Evolutionary conservation across 2,113 vertebrate species (phyloP).

Genomic region (Bubalus kerabau): DNA sequence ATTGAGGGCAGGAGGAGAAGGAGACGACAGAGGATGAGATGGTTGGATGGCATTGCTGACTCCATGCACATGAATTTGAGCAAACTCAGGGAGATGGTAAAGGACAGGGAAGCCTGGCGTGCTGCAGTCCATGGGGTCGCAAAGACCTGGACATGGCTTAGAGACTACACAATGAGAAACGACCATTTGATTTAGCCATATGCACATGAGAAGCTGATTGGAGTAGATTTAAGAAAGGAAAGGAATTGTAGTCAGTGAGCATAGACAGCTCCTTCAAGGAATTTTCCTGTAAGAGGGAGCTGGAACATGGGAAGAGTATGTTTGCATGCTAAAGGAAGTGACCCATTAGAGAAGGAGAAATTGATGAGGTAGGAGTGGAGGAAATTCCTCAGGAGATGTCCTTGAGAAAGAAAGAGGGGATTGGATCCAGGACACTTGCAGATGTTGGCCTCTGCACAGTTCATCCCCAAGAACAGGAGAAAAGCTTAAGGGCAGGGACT

Average conservation of each 20-base stretch:
- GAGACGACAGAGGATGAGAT: accelerated
- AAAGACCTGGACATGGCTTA: background rate
- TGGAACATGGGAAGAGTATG: background rate
- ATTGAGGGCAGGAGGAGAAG: background rate
- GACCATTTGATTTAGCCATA: background rate
- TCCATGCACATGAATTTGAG: background rate
- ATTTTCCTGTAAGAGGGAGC: background rate
- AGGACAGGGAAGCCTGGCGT: background rate
- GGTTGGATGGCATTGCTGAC: background rate
- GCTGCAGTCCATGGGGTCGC: background rate
- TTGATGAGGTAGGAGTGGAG: background rate
- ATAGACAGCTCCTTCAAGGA: background rate
- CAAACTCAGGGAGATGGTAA: background rate
- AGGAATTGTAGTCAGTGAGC: background rate
- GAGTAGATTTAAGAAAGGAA: background rate
- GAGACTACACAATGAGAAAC: background rate
- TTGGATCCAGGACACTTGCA: background rate
- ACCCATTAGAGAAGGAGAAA: background rate
- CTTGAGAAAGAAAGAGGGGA: background rate
- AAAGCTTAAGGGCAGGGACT: background rate
- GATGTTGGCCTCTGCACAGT: background rate
- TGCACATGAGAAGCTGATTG: background rate
- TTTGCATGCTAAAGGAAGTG: background rate
- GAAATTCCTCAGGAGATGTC: background rate
- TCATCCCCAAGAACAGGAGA: background rate